Evolutionary conservation across 2,888 invertebrate genomes (phyloP).

Genomic region (Mongoloraphidia duomilia): DNA sequence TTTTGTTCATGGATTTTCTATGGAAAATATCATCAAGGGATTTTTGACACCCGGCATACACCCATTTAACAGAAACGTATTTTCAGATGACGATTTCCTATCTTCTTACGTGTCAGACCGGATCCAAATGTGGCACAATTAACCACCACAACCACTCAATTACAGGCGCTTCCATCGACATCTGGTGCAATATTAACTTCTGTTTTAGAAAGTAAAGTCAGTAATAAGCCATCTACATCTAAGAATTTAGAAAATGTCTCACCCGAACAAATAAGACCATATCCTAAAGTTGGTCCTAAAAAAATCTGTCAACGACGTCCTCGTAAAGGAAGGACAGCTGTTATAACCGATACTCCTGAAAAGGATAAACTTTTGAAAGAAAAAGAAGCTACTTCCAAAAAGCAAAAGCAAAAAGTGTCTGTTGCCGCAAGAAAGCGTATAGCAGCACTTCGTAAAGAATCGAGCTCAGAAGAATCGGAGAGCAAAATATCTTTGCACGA

Average conservation of each 20-base stretch:
- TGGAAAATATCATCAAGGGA: conserved; percentile 17
- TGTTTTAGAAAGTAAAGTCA: no score
- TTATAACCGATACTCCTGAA: conserved; percentile 11
- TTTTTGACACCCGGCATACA: conserved; percentile 17
- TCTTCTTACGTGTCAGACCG: conserved; percentile 7
- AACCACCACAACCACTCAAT: no score
- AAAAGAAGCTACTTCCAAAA: no score
- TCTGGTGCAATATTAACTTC: conserved; percentile 3
- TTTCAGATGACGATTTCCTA: conserved; percentile 9
- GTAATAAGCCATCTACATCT: no score
- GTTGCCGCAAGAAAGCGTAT: no score
- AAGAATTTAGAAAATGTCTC: no score
- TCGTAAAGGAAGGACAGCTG: not conserved
- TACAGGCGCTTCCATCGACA: conserved; percentile 3
- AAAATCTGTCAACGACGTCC: not conserved
- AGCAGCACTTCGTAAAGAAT: no score
- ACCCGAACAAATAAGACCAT: not conserved
- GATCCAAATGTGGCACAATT: no score
- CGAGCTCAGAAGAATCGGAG: no score
- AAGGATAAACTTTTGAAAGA: no score
- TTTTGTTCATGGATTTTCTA: conserved; percentile 14
- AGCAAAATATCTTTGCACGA: no score
- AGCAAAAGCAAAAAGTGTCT: no score
- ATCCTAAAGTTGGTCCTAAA: not conserved
- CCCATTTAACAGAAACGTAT: conserved; percentile 12